Conservation (phyloP, 1,140 invertebrate species). For the Mylabris phalerata region DNA sequence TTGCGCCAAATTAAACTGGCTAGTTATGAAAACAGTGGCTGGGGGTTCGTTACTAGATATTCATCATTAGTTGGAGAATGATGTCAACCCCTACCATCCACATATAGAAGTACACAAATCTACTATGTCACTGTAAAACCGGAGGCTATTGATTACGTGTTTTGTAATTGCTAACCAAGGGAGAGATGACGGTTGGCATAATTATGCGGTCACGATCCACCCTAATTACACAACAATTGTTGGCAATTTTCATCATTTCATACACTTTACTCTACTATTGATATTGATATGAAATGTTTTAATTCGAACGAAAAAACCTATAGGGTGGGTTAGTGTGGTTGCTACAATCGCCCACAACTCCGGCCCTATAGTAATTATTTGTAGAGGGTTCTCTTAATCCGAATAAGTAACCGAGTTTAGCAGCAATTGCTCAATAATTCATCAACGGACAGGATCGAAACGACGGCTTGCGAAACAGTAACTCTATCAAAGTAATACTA, state of each 20-base stretch:
- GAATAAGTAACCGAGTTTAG: neutral
- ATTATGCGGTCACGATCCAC: conserved; percentile 15
- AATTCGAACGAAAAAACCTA: no score
- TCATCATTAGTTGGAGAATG: conserved; percentile 5
- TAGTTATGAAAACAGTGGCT: conserved; percentile 21
- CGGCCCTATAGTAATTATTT: conserved; percentile 2
- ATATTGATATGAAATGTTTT: no score
- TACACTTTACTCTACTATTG: no score
- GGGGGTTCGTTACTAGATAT: conserved; percentile 19
- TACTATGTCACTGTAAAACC: conserved; percentile 6
- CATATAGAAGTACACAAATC: neutral
- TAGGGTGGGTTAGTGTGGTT: neutral
- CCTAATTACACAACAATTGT: conserved; percentile 13
- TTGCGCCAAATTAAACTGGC: conserved; percentile 15
- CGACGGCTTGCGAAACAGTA: neutral
- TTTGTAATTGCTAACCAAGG: conserved; percentile 14
- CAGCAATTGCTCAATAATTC: conserved; percentile 9
- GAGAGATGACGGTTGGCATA: conserved; percentile 5
- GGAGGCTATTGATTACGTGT: conserved; percentile 13
- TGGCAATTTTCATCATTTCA: neutral
- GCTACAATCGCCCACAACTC: no score
- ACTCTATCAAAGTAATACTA: no score
- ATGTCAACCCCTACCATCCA: neutral
- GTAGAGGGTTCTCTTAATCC: conserved; percentile 4
- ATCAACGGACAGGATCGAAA: neutral